A percentile compares a stretch with the other conserved stretches of the same genome.
Conservation (phyloP, 2,888 invertebrate genomes). For the Eulithis testata region DNA sequence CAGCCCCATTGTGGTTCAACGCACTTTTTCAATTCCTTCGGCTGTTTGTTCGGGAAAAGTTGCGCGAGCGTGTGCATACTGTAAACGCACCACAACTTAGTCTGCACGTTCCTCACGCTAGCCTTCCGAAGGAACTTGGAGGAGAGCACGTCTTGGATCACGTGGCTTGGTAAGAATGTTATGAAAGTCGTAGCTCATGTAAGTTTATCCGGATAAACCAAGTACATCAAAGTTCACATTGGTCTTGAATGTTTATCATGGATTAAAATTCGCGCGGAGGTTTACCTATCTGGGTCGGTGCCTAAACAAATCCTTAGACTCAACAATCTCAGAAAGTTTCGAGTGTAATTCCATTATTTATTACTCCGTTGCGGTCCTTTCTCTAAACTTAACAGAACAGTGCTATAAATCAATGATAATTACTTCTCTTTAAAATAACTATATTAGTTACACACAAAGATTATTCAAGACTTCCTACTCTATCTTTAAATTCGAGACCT, state of each 20-base stretch:
- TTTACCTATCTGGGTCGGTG: neutral
- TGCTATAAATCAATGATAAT: slow-evolving; percentile 13
- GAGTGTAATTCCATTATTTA: slow-evolving; percentile 19
- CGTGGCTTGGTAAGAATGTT: slow-evolving; percentile 91
- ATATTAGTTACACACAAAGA: slow-evolving; percentile 16
- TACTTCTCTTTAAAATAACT: slow-evolving; percentile 8
- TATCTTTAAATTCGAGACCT: slow-evolving; percentile 21
- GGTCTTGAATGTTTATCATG: neutral
- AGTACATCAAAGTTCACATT: neutral
- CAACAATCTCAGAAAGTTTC: slow-evolving; percentile 16
- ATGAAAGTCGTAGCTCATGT: too few species aligned
- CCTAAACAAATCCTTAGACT: slow-evolving; percentile 4
- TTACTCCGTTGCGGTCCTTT: slow-evolving; percentile 5
- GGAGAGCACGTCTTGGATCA: slow-evolving; percentile 95
- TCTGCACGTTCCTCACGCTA: slow-evolving; percentile 94
- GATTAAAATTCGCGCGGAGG: neutral
- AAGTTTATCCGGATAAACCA: neutral
- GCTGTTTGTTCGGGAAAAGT: slow-evolving; percentile 97
- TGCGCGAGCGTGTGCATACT: slow-evolving; percentile 97
- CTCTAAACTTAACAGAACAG: slow-evolving; percentile 17
- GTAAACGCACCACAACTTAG: slow-evolving; percentile 95
- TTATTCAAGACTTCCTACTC: slow-evolving; percentile 9
- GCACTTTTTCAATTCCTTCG: slow-evolving; percentile 98
- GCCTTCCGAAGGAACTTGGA: slow-evolving; percentile 95
- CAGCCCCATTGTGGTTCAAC: slow-evolving; percentile 99